Evolutionary conservation across 92 coral and sea anemone species (phyloP).

Genomic region (Nematostella vectensis): DNA sequence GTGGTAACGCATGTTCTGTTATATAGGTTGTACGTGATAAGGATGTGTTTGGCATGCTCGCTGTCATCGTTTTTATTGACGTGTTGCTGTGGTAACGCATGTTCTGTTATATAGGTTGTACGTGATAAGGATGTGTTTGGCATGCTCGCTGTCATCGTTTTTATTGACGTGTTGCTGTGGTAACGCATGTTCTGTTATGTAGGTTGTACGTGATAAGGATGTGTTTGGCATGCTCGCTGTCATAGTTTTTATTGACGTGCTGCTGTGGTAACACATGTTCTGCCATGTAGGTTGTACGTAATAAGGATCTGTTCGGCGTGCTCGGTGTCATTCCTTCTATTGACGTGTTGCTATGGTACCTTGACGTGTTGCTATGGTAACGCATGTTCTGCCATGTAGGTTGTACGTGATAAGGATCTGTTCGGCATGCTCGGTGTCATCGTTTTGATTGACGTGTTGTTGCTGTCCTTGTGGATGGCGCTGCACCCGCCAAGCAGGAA

Average conservation of each 20-base stretch:
- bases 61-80: too few relatives aligned
- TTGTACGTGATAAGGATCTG: constrained; percentile 71
- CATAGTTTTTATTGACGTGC: constrained; percentile 47
- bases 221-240: constrained; percentile 57
- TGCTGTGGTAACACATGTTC: too few relatives aligned
- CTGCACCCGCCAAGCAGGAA: constrained; percentile 70
- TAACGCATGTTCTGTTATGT: too few relatives aligned
- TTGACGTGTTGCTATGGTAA: constrained; percentile 61
- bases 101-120: too few relatives aligned
- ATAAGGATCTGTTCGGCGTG: constrained; percentile 62
- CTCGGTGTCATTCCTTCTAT: constrained; percentile 40
- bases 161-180: too few relatives aligned
- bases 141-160: too few relatives aligned
- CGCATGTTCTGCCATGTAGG: too few relatives aligned
- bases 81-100: too few relatives aligned
- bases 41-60: too few relatives aligned
- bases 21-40: too few relatives aligned
- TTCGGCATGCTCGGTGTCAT: constrained; percentile 59
- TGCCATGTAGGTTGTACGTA: constrained; percentile 85
- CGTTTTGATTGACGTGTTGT: constrained; percentile 43
- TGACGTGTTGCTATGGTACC: constrained; percentile 35
- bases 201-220: constrained; percentile 79
- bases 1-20: too few relatives aligned
- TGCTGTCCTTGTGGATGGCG: constrained; percentile 48
- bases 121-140: too few relatives aligned